Base-by-base conservation (phyloP, 2,797 vertebrate species). In the Falco berigora region DNA sequence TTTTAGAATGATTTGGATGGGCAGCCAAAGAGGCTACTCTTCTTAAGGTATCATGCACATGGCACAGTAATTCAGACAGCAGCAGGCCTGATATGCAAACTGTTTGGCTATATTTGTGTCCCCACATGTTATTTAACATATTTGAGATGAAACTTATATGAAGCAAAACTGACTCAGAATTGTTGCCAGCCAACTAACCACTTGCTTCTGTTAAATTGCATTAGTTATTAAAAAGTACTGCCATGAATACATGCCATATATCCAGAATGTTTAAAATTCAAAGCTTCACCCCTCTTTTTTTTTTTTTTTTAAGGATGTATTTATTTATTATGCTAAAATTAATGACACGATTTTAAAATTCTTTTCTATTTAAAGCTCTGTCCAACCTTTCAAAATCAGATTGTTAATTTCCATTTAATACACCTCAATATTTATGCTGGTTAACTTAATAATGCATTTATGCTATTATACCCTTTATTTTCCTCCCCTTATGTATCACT, bases 101-200 rank as follows among this genome's bases (percentile, higher is more conserved):
- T 27, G 12, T 47, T 71, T 82, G 38, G 14, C 38, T 55, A 5
- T 28, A 61, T 71, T 69, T 76, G 28, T 55, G 56, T 20, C 46
- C 14, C 38, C 63, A 58, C 7, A 44, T 5, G n/a, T 68, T 20
- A 67, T 58, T 94, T 77, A 69, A 82, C 63, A 55, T 52, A 76
- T 80, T 86, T 74, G 75, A 78, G 53, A 78, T 62, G 14, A 3
- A n/a, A 50, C 30, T 72, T 49, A 34, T 42, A 90, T 3, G 9
- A 89, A 16, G 44, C 91, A 25, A 92, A 96, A 96, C 20, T 40
- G 63, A 88, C 36, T 72, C 18, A 68, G 50, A 92, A 93, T 15
- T 72, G 61, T 53, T 85, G 61, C 71, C 62, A 80, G 46, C 17
- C 27, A 91, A 30, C 53, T 91, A 93, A 59, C 4, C 10, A 87